Evolutionary conservation across 2,888 invertebrate genomes (phyloP), one percentile per base, ranked within the genome.

Genomic region (Mesorhabditis belari): DNA sequence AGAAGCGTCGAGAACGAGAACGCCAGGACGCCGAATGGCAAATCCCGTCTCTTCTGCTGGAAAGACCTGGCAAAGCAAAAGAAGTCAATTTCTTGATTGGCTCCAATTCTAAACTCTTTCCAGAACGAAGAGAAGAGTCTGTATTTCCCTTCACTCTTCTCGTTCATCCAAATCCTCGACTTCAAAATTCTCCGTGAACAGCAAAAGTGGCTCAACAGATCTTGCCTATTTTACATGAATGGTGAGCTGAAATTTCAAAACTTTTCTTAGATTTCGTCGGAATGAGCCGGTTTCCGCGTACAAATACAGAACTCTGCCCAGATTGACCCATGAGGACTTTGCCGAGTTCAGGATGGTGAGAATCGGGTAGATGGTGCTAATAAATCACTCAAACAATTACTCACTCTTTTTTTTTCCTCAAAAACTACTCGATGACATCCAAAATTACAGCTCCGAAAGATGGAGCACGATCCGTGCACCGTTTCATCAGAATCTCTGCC

Each of bases 401-500:
- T n/a, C n/a, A n/a, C n/a, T n/a, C n/a, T n/a, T n/a, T n/a, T n/a
- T n/a, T n/a, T n/a, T n/a, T n/a, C n/a, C n/a, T n/a, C n/a, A 24
- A 17, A 17, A 21, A 26, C 26, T 2, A 6, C 44, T 3, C 12
- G 3, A 52, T n/a, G n/a, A n/a, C n/a, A n/a, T n/a, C 28, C 17
- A 61, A 12, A 25, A n/a, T 63, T 69, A 3, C 59, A 75, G 74
- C 69, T 76, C 67, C 60, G 69, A 3, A 64, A 72, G 44, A 44
- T 73, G 0, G 68, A 70, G 19, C 69, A 74, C 49, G 76, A 76
- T 49, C 73, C 28, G 51, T 76, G 27, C 70, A 71, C 61, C 69
- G 71, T 25, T 79, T 79, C 63, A 62, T 75, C 26, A 79, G 79
- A 0, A 29, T 79, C n/a, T n/a, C n/a, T 70, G 70, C 19, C 55